These are phyloP conservation scores for Matsumurasca onukii DNA, from an alignment of 1,140 invertebrate species.

Conservation along the genomic window DNA sequence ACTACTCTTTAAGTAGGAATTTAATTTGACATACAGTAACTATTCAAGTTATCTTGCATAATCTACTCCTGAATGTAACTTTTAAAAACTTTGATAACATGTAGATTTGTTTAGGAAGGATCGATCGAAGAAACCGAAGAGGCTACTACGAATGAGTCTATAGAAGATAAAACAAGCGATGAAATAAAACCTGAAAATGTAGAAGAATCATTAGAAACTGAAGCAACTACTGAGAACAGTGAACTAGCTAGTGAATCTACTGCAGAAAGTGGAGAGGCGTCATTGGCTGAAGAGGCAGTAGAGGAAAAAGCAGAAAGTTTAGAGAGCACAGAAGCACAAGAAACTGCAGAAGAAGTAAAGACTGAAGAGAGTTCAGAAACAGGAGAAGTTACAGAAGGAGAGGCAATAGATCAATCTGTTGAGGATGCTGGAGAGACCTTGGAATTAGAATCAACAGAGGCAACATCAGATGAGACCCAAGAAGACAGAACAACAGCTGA, in stretches of 20 bases:
- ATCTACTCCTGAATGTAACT: no score
- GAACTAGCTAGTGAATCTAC: slow-evolving; percentile 34
- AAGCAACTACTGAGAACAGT: slow-evolving; percentile 37
- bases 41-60: no score
- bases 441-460: slow-evolving; percentile 1
- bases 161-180: slow-evolving; percentile 34
- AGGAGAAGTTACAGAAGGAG: slow-evolving; percentile 34
- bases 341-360: slow-evolving; percentile 43
- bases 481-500: slow-evolving; percentile 37
- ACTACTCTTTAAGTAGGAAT: no score
- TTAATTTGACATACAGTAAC: no score
- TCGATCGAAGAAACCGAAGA: slow-evolving; percentile 34
- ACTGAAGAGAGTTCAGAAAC: slow-evolving; percentile 48
- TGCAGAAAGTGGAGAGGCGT: slow-evolving; percentile 36
- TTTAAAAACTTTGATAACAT: slow-evolving; percentile 17
- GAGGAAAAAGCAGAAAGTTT: slow-evolving; percentile 45
- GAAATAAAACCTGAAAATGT: slow-evolving; percentile 24
- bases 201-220: slow-evolving; percentile 2
- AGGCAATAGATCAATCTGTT: no score
- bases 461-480: slow-evolving; percentile 37
- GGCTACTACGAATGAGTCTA: slow-evolving; percentile 31
- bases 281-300: slow-evolving; percentile 49
- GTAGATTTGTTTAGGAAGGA: slow-evolving; percentile 35
- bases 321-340: slow-evolving; percentile 49
- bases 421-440: no score